Percentiles rank a stretch among this genome's conserved stretches.
Conservation (phyloP, 1,140 invertebrate species). For the Penaeus chinensis region DNA sequence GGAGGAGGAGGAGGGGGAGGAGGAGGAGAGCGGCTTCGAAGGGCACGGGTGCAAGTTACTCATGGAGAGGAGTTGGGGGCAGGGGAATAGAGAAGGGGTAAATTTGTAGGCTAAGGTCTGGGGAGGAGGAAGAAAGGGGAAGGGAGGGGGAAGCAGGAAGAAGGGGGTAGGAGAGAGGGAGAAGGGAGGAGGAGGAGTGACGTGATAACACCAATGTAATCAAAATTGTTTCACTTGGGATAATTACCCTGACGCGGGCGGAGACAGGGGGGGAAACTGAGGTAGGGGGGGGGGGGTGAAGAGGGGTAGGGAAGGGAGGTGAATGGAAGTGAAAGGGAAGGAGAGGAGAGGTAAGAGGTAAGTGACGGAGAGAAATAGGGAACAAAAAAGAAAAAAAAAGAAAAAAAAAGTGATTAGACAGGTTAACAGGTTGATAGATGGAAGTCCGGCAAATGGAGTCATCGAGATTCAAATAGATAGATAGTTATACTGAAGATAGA, state of each 20-base stretch:
- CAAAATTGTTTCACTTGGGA: too few species aligned
- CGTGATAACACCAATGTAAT: too few species aligned
- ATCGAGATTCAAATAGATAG: background rate
- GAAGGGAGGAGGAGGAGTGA: background rate
- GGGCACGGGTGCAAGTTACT: background rate
- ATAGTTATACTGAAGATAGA: background rate
- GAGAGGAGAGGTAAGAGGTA: background rate
- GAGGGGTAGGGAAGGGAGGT: background rate
- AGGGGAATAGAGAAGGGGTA: too few species aligned
- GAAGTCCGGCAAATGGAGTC: background rate
- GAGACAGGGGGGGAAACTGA: too few species aligned
- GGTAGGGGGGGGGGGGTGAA: background rate
- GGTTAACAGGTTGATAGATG: constrained; percentile 2
- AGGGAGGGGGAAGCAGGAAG: background rate
- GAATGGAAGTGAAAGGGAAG: background rate
- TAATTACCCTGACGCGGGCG: too few species aligned
- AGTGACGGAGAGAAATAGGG: background rate
- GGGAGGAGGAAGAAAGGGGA: too few species aligned
- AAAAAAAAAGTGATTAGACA: background rate
- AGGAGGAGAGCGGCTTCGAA: background rate
- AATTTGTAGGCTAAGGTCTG: background rate
- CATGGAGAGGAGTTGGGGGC: background rate
- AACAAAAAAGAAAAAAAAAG: background rate
- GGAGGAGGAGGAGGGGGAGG: too few species aligned
- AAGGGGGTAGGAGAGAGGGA: background rate